phyloP scores from a whole-genome alignment of 2,888 invertebrate species.

The Temnothorax unifasciatus region DNA sequence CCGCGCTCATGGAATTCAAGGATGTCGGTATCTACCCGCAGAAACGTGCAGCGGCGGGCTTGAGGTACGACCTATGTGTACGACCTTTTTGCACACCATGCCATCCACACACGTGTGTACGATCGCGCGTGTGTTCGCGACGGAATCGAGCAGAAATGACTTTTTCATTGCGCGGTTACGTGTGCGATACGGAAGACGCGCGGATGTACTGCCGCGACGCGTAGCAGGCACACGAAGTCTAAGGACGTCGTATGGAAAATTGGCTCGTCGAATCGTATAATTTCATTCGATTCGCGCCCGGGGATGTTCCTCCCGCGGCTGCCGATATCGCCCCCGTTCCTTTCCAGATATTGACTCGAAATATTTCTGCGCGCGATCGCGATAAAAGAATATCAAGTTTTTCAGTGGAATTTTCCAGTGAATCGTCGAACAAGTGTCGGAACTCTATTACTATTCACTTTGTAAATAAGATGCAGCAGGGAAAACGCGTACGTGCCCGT shows the following conservation, averaged over 20 bases:
- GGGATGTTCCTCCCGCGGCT: constrained; percentile 2
- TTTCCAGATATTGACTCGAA: constrained; percentile 28
- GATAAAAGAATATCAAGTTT: constrained; percentile 38
- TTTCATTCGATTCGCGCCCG: constrained; percentile 72
- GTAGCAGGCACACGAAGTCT: constrained; percentile 14
- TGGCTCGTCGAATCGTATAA: constrained; percentile 77
- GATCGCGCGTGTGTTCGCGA: constrained; percentile 1
- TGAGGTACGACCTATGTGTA: constrained; percentile 20
- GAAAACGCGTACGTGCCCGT: background rate
- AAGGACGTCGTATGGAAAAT: constrained; percentile 67
- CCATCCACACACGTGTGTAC: background rate
- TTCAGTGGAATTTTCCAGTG: background rate
- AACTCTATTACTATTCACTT: constrained; percentile 26
- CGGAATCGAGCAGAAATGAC: constrained; percentile 68
- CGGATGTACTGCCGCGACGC: background rate
- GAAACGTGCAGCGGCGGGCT: constrained; percentile 49
- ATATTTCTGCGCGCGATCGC: background rate
- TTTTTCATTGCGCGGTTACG: constrained; percentile 63
- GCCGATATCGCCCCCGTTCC: constrained; percentile 16
- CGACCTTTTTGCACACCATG: background rate
- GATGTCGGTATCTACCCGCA: constrained; percentile 64
- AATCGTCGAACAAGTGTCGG: background rate
- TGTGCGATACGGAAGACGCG: constrained; percentile 39
- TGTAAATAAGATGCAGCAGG: constrained; percentile 33
- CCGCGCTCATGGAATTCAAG: constrained; percentile 69